phyloP scores from a whole-genome alignment of 2,888 invertebrate species.

The Molorchus minor region DNA sequence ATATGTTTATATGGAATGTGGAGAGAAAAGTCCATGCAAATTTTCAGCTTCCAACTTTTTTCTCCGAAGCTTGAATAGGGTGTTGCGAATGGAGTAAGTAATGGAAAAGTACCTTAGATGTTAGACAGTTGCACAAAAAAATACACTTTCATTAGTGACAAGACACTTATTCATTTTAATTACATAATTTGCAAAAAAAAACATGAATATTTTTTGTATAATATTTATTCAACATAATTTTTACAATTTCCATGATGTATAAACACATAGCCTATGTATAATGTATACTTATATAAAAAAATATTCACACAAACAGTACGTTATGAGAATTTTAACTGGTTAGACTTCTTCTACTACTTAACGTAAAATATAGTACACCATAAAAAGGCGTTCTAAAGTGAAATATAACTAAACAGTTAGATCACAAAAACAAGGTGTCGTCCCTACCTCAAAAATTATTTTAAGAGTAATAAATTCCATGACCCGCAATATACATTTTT shows the following conservation, averaged over 20 bases:
- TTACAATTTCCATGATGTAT: conserved; percentile 12
- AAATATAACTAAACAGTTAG: conserved; percentile 15
- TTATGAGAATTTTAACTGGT: conserved; percentile 3
- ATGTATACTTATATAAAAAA: conserved; percentile 13
- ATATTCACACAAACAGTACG: conserved; percentile 12
- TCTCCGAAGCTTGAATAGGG: no score
- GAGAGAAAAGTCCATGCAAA: no score
- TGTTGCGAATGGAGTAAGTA: no score
- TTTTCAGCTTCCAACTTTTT: no score
- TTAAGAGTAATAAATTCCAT: conserved; percentile 2
- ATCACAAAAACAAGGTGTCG: conserved; percentile 22
- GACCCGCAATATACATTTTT: conserved; percentile 14
- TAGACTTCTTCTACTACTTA: not conserved
- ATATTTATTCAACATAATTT: conserved; percentile 19
- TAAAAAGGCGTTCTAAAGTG: conserved; percentile 8
- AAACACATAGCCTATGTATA: conserved; percentile 4
- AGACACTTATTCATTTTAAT: not conserved
- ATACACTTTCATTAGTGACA: not conserved
- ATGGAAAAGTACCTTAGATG: no score
- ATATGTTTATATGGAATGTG: no score
- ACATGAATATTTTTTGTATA: no score
- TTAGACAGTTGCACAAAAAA: no score
- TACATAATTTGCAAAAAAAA: not conserved
- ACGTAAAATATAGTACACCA: conserved; percentile 6
- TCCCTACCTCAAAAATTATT: conserved; percentile 19